Base-by-base conservation (phyloP, 2,113 vertebrate genomes). In the Pollimyrus isidori region DNA sequence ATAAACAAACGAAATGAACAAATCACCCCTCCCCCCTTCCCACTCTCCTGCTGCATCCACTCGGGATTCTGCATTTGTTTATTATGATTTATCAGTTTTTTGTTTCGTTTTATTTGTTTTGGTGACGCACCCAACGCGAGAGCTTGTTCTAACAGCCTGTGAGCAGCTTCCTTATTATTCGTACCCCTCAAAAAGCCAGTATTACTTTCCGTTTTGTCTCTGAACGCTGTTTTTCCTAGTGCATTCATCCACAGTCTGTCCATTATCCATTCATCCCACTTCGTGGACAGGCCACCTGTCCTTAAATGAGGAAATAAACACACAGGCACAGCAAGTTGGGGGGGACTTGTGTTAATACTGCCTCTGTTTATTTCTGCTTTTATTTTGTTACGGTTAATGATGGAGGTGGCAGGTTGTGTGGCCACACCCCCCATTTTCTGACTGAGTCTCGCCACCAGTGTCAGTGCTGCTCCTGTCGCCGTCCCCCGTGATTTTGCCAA, bases 11-110 rank as follows among this genome's bases (percentile, higher is more conserved):
- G 90, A 83, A 82, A 56, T 83, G 52, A 89, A 89, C 82, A 4
- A 62, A 58, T 96, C 96, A 96, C 97, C 96, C 95, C 96, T 19
- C 97, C 97, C 52, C 50, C 65, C 87, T 52, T 46, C 87, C 26
- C 52, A 50, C 88, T 97, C 96, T 96, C 96, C 90, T 95, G 95
- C 96, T 96, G 96, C 95, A 96, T 96, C 96, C 95, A 96, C 94
- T 95, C 95, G 94, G 96, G 94, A 91, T 90, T 96, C 95, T 96
- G 95, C 96, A 94, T 96, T 96, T 96, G 94, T 95, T 45, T 82
- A 52, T 52, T 50, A n/a, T 46, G 80, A 35, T 80, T 53, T 56
- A 35, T 76, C 94, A 62, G 48, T 83, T 84, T 62, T 21, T 58
- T 45, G 42, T 21, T 56, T 56, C 2, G 23, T 62, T 62, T 62